Evolutionary conservation across 1,140 invertebrate genomes (phyloP).

Genomic region (Eciton burchellii): DNA sequence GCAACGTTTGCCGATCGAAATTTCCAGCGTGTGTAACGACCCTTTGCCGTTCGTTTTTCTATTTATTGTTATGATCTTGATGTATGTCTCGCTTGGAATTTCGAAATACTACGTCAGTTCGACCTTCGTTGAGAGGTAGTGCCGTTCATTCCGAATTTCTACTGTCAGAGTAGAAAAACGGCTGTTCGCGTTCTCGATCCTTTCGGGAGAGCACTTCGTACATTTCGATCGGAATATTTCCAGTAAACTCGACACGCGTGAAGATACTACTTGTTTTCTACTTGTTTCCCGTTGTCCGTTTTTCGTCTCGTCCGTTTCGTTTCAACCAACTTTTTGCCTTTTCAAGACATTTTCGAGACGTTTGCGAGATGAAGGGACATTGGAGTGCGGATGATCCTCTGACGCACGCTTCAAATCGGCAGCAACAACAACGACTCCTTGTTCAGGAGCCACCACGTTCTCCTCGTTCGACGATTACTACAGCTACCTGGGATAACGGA

Average conservation of each 20-base stretch:
- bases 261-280: too few species aligned
- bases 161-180: neutral
- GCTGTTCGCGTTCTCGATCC: neutral
- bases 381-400: slow-evolving; percentile 66
- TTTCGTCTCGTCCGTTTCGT: neutral
- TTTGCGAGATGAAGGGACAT: slow-evolving; percentile 75
- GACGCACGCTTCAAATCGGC: slow-evolving; percentile 49
- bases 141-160: slow-evolving; percentile 26
- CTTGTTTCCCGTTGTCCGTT: slow-evolving; percentile 22
- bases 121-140: slow-evolving; percentile 54
- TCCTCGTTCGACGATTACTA: slow-evolving; percentile 77
- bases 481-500: slow-evolving; percentile 81
- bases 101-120: slow-evolving; percentile 56
- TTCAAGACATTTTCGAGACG: neutral
- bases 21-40: slow-evolving; percentile 25
- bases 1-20: neutral
- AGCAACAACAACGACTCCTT: slow-evolving; percentile 64
- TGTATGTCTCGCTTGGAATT: slow-evolving; percentile 55
- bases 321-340: neutral
- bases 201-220: neutral
- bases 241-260: too few species aligned
- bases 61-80: slow-evolving; percentile 71
- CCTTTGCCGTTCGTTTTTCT: slow-evolving; percentile 58
- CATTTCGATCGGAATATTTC: too few species aligned
- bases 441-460: slow-evolving; percentile 58